Evolutionary conservation across 2,888 invertebrate genomes (phyloP), one percentile per base, ranked within the genome.

Genomic region (Eubasilissa splendida): DNA sequence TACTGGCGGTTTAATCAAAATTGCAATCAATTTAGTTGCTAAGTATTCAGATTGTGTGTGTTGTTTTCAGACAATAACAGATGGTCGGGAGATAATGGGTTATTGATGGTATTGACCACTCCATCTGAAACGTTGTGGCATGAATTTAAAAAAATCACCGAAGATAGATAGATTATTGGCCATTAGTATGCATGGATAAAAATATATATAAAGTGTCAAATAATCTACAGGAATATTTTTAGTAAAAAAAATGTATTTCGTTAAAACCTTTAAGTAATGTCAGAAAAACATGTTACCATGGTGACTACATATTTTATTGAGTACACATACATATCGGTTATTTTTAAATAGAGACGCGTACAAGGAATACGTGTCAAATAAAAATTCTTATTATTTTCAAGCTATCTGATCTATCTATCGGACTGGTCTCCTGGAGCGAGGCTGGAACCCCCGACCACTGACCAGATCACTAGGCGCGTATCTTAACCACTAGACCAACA

Each of bases 31-130:
- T 68, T 68, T 68, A 68, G 50, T 50, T 50, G 68, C 68, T 68
- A 68, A 68, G 68, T 68, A 68, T 68, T 68, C 68, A n/a, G 68
- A 68, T 68, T 68, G 68, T 68, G 68, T 68, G 42, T 42, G 68
- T 68, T 68, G 68, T 68, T 52, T 50, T 42, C 68, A 50, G 68
- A 68, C 68, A 68, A 68, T 50, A 68, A 52, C 68, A 68, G 68
- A 68, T 68, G 68, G 42, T 12, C 12, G 50, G 10, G 50, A 68
- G 68, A 68, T 68, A 68, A 68, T 68, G 14, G 68, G 68, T 68
- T 68, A 68, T 68, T 68, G 68, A 68, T 68, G 68, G 68, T n/a
- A 68, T 52, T 68, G 68, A 50, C 68, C 68, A 14, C 68, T 60
- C 31, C 60, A 31, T 22, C 31, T 31, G 63, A 33, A 33, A 22